phyloP scores from a whole-genome alignment of 2,888 invertebrate genomes.

The Tiliacea aurago region DNA sequence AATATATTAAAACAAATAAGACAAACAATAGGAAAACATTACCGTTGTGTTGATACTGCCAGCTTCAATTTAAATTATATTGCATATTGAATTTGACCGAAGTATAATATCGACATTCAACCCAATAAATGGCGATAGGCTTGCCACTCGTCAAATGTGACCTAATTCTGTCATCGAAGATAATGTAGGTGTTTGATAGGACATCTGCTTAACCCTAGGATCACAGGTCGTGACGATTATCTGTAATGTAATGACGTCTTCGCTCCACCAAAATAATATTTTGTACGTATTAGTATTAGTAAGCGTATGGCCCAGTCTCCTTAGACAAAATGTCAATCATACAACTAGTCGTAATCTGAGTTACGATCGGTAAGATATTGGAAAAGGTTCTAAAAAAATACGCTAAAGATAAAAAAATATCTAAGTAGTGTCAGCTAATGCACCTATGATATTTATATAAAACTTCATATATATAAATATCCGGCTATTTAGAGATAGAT shows the following conservation, averaged over 20 bases:
- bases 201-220: conserved; percentile 21
- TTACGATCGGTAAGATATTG: not conserved
- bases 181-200: conserved; percentile 31
- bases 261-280: not conserved
- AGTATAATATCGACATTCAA: not conserved
- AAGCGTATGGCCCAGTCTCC: not conserved
- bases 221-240: conserved; percentile 30
- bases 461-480: conserved; percentile 22
- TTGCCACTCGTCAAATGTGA: conserved; percentile 18
- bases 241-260: conserved; percentile 7
- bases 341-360: not conserved
- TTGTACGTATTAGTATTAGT: not conserved
- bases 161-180: conserved; percentile 27
- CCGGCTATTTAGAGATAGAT: conserved; percentile 32
- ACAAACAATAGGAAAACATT: no score
- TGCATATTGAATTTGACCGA: not conserved
- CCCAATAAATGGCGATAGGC: not conserved
- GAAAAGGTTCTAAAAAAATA: not conserved
- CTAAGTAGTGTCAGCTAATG: no score
- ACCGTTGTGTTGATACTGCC: no score
- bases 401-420: no score
- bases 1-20: no score
- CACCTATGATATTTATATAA: conserved; percentile 19
- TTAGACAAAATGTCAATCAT: not conserved
- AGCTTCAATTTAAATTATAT: no score